Evolutionary conservation across 2,113 vertebrate species (phyloP), one percentile per base, ranked within the genome.

Genomic region (Alouatta palliata): DNA sequence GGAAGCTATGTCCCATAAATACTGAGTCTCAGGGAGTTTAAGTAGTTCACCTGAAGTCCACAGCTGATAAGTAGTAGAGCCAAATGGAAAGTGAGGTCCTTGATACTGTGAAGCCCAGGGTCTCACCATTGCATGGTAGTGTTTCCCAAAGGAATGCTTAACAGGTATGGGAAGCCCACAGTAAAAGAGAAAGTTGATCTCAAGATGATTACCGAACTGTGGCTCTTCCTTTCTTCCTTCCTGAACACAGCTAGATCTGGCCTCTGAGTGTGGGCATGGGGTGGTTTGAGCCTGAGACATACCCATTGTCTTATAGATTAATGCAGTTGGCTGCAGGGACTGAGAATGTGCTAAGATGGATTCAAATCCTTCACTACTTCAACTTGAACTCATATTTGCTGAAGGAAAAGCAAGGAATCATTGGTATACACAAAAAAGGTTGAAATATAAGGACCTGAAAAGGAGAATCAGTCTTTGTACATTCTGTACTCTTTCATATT

Each of bases 101-200:
- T 76, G 43, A 66, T 56, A 52, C 2, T 5, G 10, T 32, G 77
- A 32, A 16, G 8, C 23, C 77, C 64, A 61, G 1, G 35, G n/a
- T 43, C 35, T 64, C 1, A 0, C 13, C 35, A 1, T 30, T 40
- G 58, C 13, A 12, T 9, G 16, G 19, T 25, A 5, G 23, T 37
- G 35, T 71, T 90, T 16, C 86, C 40, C 49, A 71, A 25, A 85
- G 56, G 25, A 73, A 76, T 5, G 32, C 10, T 9, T 2, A 52
- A 6, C 37, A 75, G 58, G 47, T 5, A 3, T 13, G 20, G 54
- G 32, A 75, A 94, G 61, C 54, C 61, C 21, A 14, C 0, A 6
- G 32, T 1, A 5, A 0, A 1, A 76, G 43, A 27, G 20, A 45
- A 54, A 16, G 21, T 17, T 79, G 52, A 27, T 56, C 66, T 86